phyloP scores from a whole-genome alignment of 2,888 invertebrate species.

The Drosophila pseudotakahashii region DNA sequence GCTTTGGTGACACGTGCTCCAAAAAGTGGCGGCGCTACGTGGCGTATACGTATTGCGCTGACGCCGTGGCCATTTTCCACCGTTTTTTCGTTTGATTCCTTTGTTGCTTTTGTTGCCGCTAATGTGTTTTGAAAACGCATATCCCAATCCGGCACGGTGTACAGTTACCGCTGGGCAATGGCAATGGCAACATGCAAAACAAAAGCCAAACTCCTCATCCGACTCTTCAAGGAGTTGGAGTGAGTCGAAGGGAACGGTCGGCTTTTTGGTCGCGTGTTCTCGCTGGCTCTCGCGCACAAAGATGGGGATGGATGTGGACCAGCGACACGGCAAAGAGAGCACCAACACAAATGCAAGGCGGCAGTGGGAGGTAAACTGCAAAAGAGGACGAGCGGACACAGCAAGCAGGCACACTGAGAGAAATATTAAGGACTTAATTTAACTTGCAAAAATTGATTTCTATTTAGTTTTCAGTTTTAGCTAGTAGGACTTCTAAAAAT shows the following conservation, averaged over 20 bases:
- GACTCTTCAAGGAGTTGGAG: constrained; percentile 25
- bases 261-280: constrained; percentile 13
- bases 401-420: constrained; percentile 17
- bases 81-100: not conserved
- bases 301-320: constrained; percentile 2
- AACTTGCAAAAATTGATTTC: fast-evolving
- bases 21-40: constrained; percentile 58
- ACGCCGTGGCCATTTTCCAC: constrained; percentile 69
- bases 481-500: too few relatives aligned
- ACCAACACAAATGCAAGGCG: not conserved
- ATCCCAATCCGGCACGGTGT: constrained; percentile 56
- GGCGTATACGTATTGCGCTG: constrained; percentile 76
- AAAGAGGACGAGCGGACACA: constrained; percentile 23
- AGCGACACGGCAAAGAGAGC: not conserved
- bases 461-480: too few relatives aligned
- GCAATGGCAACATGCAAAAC: constrained; percentile 56
- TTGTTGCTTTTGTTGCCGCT: constrained; percentile 26
- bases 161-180: constrained; percentile 70
- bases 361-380: constrained; percentile 28
- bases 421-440: not conserved
- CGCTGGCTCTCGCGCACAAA: constrained; percentile 24
- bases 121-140: constrained; percentile 69
- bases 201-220: constrained; percentile 41
- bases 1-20: constrained; percentile 64
- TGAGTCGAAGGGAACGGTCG: constrained; percentile 14